Base-by-base conservation (phyloP, 2,888 invertebrate genomes). In the Parthenolecanium corni region DNA sequence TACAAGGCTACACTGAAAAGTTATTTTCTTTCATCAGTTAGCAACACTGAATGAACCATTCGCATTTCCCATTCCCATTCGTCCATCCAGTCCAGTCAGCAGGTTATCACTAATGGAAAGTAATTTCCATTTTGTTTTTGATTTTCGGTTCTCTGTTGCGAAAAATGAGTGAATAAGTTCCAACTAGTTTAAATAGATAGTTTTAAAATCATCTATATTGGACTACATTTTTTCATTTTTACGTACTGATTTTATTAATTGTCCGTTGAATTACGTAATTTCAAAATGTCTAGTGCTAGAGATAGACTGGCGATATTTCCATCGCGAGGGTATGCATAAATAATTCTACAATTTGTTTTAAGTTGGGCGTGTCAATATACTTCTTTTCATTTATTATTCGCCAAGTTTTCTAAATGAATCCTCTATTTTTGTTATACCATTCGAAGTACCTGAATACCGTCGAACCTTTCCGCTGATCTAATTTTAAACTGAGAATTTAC, bases 311-410 rank as follows among this genome's bases (percentile, higher is more conserved):
- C 89, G 65, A 87, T 93, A 79, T 93, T 93, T 78, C 92, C 92
- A 72, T 92, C 92, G 71, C 82, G 93, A 79, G 92, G 90, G 96
- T 92, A 78, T 84, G 87, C n/a, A n/a, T n/a, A n/a, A n/a, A n/a
- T n/a, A n/a, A n/a, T n/a, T 82, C 56, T 31, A 20, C 36, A 31
- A 44, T 53, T 46, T 14, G 18, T 52, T 31, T 62, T 52, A 52
- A 25, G 16, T 23, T 52, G 62, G 62, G 62, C 62, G 62, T 62
- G 62, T 54, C 54, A 23, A 31, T n/a, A 23, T 24, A 21, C 47
- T n/a, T 16, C 23, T 9, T 56, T 6, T 3, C 20, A n/a, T 16
- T 46, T 23, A 20, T 2, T 2, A 11, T 18, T 51, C 2, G 9
- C 9, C 1, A 51, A 51, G 5, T n/a, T 23, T 23, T 9, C 3